Percentiles rank a stretch among this genome's conserved stretches.
Evolutionary conservation across 2,888 invertebrate genomes (phyloP).

Genomic region (Alentia gelatinosa): DNA sequence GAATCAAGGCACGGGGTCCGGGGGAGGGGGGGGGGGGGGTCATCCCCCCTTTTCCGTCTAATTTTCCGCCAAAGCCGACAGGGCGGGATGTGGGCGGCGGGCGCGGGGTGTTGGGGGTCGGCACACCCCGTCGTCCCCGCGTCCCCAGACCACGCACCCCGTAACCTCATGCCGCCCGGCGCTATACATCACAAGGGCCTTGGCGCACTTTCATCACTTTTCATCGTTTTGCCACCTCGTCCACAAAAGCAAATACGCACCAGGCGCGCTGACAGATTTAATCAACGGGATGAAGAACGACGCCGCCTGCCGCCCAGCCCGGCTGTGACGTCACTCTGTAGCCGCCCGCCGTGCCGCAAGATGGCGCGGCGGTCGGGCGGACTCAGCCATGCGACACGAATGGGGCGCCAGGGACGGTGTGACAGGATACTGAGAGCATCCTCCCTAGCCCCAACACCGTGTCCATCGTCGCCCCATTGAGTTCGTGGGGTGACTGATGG

Average conservation of each 20-base stretch:
- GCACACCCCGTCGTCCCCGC: background rate
- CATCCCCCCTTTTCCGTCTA: background rate
- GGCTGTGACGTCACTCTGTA: conserved; percentile 29
- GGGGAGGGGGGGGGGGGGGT: too few species aligned
- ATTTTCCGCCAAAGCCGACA: conserved; percentile 25
- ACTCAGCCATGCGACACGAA: background rate
- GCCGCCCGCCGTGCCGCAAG: too few species aligned
- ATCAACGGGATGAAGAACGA: background rate
- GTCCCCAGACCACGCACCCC: background rate
- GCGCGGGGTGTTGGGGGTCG: background rate
- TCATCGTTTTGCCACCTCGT: conserved; percentile 11
- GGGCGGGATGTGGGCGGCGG: background rate
- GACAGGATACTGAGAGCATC: too few species aligned
- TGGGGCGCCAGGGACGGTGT: background rate
- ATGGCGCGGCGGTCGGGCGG: background rate
- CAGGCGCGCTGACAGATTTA: background rate
- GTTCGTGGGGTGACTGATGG: too few species aligned
- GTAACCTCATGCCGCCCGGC: background rate
- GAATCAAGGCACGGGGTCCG: background rate
- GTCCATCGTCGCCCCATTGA: too few species aligned
- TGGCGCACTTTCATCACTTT: background rate
- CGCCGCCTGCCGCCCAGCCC: background rate
- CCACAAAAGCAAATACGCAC: background rate
- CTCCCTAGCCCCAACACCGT: too few species aligned
- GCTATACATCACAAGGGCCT: background rate